Evolutionary conservation across 2,113 vertebrate genomes (phyloP), one percentile per base, ranked within the genome.

Genomic region (Chelonoidis abingdonii): DNA sequence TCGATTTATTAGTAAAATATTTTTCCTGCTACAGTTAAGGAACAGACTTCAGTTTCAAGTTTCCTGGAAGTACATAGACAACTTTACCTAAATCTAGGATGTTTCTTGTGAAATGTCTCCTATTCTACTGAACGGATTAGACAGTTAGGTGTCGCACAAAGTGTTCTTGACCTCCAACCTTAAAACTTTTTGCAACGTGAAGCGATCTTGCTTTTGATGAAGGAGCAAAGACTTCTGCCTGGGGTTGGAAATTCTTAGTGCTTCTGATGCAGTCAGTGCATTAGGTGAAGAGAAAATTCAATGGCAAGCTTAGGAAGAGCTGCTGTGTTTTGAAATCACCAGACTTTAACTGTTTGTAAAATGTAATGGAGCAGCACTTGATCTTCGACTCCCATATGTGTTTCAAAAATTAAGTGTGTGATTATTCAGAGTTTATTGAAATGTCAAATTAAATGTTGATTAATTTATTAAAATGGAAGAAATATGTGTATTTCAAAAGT

Each of bases 321-420:
- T 79, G 1, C 35, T 13, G 3, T n/a, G 89, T 90, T 88, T 72
- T 78, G 75, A 47, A 78, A 78, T 47, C 52, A 89, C 22, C n/a
- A 8, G 0, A 10, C 53, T 47, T n/a, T 47, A 41, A n/a, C 5
- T 56, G 24, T 17, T 2, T 1, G 17, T 19, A 35, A 6, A 24
- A 53, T 76, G 62, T 52, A 47, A 38, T 50, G 44, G 49, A 50
- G 54, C 59, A 89, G 19, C 52, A 38, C 41, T 57, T 92, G 83
- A 12, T 44, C 4, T 87, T 47, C 62, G 91, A 3, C 56, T 72
- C n/a, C 19, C 8, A 38, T 69, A n/a, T 72, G 11, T 29, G 35
- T 72, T 72, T 38, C n/a, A 72, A 17, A 72, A 72, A 21, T 72
- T 72, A 38, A 65, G 31, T 69, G 62, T 72, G 35, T 72, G 65